Evolutionary conservation across 2,888 invertebrate genomes (phyloP).

Genomic region (Spisula solida): DNA sequence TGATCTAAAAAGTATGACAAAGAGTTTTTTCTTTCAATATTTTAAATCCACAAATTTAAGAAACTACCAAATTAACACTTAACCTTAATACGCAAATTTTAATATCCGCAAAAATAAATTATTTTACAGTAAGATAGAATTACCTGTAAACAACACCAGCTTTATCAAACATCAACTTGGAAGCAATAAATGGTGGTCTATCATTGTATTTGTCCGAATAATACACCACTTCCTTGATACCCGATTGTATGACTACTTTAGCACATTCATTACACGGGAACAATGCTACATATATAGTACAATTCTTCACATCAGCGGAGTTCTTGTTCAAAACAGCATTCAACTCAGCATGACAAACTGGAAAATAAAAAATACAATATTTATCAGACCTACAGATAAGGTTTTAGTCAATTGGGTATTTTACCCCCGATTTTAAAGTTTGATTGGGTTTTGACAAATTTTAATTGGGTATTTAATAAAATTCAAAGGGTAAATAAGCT

Average conservation of each 20-base stretch:
- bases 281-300: conserved; percentile 95
- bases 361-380: conserved; percentile 38
- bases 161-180: conserved; percentile 94
- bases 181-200: conserved; percentile 91
- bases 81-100: too few species aligned
- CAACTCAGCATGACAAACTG: conserved; percentile 99
- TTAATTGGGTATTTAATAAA: too few species aligned
- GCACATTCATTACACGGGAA: conserved; percentile 99
- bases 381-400: too few species aligned
- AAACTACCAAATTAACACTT: too few species aligned
- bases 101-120: too few species aligned
- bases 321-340: conserved; percentile 98
- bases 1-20: too few species aligned
- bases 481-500: too few species aligned
- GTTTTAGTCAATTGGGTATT: too few species aligned
- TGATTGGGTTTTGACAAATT: too few species aligned
- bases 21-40: too few species aligned
- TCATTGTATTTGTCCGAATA: conserved; percentile 94
- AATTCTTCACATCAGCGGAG: conserved; percentile 92
- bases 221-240: conserved; percentile 92
- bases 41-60: too few species aligned
- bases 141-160: conserved; percentile 91
- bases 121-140: not conserved
- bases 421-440: too few species aligned
- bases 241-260: conserved; percentile 97